phyloP scores from a whole-genome alignment of 2,888 invertebrate species.

The Phyto melanocephala region DNA sequence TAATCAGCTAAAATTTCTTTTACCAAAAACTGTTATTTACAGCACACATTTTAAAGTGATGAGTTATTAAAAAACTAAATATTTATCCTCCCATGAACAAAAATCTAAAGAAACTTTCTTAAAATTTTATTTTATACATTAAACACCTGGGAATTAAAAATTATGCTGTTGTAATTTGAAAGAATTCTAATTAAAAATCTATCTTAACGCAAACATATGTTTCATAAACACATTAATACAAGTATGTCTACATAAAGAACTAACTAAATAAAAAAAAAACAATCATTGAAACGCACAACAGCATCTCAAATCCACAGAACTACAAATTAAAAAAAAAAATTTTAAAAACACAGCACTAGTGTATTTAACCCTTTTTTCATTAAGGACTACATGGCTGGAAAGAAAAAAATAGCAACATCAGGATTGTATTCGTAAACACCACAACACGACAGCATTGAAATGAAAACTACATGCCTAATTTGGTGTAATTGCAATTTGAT shows the following conservation, averaged over 20 bases:
- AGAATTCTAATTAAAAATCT: slow-evolving; percentile 58
- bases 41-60: no score
- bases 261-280: no score
- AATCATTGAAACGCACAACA: slow-evolving; percentile 18
- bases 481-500: slow-evolving; percentile 78
- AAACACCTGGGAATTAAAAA: slow-evolving; percentile 38
- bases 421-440: slow-evolving; percentile 31
- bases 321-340: slow-evolving; percentile 10
- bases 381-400: not conserved
- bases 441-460: slow-evolving; percentile 54
- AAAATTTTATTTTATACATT: slow-evolving; percentile 1
- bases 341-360: not conserved
- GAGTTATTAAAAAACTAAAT: no score
- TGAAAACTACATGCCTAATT: slow-evolving; percentile 75
- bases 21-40: no score
- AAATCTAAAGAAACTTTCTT: not conserved
- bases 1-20: no score
- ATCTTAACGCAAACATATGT: slow-evolving; percentile 45
- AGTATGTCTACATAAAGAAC: not conserved
- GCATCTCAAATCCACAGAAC: slow-evolving; percentile 1
- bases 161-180: slow-evolving; percentile 7
- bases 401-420: slow-evolving; percentile 19
- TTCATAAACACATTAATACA: not conserved
- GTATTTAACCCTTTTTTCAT: slow-evolving; percentile 44
- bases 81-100: no score